Evolutionary conservation across 2,113 vertebrate genomes (phyloP), one percentile per base, ranked within the genome.

Genomic region (Arizona elegans): DNA sequence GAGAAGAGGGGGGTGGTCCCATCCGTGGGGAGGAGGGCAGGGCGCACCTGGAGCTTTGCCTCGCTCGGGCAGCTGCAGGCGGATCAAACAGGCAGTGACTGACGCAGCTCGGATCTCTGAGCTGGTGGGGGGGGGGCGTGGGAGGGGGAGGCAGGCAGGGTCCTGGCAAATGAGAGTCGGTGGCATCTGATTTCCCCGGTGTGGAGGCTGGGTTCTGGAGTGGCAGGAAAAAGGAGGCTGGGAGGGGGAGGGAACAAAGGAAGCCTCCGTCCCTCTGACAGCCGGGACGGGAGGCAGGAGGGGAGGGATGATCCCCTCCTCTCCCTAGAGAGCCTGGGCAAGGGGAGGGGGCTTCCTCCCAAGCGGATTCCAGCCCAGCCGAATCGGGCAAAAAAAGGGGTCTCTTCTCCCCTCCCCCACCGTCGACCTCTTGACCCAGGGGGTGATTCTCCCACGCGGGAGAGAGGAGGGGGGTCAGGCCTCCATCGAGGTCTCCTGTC

Each of bases 1-100:
- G 33, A 26, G 53, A 3, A 38, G 9, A 24, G 23, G 33, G 13
- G 33, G 85, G 91, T 8, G 55, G 47, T 59, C 29, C 23, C 59
- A 5, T 1, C 33, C 43, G 12, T 29, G 90, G 0, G 75, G 93
- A 94, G 33, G 93, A 95, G 93, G 95, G 90, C 94, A 95, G 94
- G 94, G 94, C 94, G 94, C 96, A 96, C 96, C 96, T 97, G 97
- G 96, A 96, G 97, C 91, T 89, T 19, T 59, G 86, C 90, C 88
- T 93, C 90, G 90, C 90, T 52, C 26, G 15, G 86, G 47, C 24
- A 75, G n/a, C 92, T 5, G 62, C 33, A 94, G 93, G 94, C 96
- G 33, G 54, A 54, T 96, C 96, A 96, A 96, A 96, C 96, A 94
- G 92, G 91, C 93, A 94, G 91, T 23, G 62, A 95, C 54, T 54